Base-by-base conservation (phyloP, 2,113 vertebrate species). In the Pluvialis apricaria region DNA sequence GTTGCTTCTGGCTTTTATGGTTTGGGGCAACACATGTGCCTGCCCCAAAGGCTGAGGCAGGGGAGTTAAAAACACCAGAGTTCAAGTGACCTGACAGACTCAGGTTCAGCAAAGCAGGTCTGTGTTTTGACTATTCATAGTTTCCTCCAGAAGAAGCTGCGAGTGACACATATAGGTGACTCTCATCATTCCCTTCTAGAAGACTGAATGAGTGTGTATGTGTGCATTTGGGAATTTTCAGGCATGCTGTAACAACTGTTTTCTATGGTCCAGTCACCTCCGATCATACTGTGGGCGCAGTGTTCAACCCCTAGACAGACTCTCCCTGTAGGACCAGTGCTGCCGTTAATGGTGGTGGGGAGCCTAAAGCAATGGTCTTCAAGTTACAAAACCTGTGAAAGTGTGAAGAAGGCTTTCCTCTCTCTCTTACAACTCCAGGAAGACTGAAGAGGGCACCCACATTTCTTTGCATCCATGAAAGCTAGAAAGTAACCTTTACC, bases 321-420 rank as follows among this genome's bases (percentile, higher is more conserved):
- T 28, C 5, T 26, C 21, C 7, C 12, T 20, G 12, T 38, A 40
- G 10, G 10, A 70, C 9, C 8, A 19, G 15, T 29, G 11, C 28
- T 73, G 52, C 21, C 2, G 2, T 13, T 1, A 1, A 0, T 36
- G 14, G 8, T 15, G 26, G 8, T 15, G 7, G 29, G 3, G 76
- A 54, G 20, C 11, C 64, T 44, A 55, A 45, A 52, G 10, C 18
- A 45, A 20, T 61, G 7, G 26, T 24, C 32, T 49, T 49, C 40
- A 54, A 42, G 15, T 54, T 65, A 65, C 24, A 88, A 65, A 85
- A 31, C 8, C 11, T 29, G 5, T 42, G 62, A 28, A 64, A 57
- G 3, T 34, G 15, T 73, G 29, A 34, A 71, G 29, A 34, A 71
- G 6, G 5, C 38, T 87, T 64, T 54, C 19, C 21, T 49, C 25